Evolutionary conservation across 2,113 vertebrate species (phyloP).

Genomic region (Pogonocichla stellata): DNA sequence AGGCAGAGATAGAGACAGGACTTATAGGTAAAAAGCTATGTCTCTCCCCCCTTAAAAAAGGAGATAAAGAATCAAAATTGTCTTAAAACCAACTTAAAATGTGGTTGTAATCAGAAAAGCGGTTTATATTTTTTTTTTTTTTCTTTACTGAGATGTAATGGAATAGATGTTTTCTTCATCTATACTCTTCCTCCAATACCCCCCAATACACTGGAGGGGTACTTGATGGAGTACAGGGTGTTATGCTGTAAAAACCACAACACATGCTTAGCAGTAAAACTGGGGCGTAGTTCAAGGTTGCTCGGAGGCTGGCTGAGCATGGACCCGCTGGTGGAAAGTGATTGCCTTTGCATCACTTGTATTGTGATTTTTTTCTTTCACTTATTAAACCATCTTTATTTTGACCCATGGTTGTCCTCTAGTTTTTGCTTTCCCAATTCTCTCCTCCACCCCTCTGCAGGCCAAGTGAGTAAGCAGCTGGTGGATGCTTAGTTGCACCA

Average conservation of each 20-base stretch:
- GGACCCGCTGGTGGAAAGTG: neutral
- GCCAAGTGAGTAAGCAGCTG: neutral
- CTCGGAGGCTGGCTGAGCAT: neutral
- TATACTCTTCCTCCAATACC: neutral
- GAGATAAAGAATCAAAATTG: neutral
- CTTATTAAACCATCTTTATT: neutral
- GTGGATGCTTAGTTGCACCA: neutral
- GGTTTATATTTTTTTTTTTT: neutral
- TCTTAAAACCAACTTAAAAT: neutral
- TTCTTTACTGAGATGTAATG: neutral
- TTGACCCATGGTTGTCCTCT: accelerated
- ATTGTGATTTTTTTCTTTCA: neutral
- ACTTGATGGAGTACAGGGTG: neutral
- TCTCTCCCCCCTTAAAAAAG: neutral
- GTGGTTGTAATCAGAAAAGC: neutral
- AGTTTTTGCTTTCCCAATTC: neutral
- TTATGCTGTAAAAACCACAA: neutral
- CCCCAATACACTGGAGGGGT: neutral
- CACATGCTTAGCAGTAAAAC: neutral
- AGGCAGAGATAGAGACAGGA: neutral
- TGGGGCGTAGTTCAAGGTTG: neutral
- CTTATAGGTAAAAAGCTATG: neutral
- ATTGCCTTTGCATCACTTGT: neutral
- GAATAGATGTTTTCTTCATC: neutral
- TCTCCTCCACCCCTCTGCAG: neutral